Conservation (phyloP, 2,113 vertebrate genomes). For the Numenius arquata region DNA sequence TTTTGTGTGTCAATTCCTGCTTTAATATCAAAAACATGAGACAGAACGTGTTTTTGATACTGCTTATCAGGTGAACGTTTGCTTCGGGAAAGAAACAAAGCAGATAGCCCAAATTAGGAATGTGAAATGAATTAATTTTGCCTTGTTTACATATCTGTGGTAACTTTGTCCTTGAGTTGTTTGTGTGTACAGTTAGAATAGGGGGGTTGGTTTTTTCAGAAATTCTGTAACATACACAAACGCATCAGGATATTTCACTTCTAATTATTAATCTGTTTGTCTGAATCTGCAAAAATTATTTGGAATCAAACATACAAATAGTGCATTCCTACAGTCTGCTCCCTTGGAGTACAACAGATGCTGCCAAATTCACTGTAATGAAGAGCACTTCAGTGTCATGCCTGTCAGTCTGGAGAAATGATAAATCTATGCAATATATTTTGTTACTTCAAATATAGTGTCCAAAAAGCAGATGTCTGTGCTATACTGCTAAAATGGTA, state of each 20-base stretch:
- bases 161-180: background rate
- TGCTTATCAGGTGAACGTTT: background rate
- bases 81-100: background rate
- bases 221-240: background rate
- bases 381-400: background rate
- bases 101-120: background rate
- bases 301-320: background rate
- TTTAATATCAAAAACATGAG: background rate
- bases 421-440: constrained; percentile 26
- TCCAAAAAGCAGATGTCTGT: background rate
- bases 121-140: background rate
- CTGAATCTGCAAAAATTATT: background rate
- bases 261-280: background rate
- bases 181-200: background rate
- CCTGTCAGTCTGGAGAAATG: background rate
- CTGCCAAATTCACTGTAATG: constrained; percentile 17
- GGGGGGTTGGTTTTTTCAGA: background rate
- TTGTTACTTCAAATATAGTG: background rate
- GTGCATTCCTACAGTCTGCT: background rate
- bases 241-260: background rate
- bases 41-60: background rate
- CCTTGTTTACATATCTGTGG: background rate
- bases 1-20: background rate
- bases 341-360: background rate
- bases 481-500: background rate